Conservation (phyloP, 2,888 invertebrate species). For the Cerceris ruficornis region DNA sequence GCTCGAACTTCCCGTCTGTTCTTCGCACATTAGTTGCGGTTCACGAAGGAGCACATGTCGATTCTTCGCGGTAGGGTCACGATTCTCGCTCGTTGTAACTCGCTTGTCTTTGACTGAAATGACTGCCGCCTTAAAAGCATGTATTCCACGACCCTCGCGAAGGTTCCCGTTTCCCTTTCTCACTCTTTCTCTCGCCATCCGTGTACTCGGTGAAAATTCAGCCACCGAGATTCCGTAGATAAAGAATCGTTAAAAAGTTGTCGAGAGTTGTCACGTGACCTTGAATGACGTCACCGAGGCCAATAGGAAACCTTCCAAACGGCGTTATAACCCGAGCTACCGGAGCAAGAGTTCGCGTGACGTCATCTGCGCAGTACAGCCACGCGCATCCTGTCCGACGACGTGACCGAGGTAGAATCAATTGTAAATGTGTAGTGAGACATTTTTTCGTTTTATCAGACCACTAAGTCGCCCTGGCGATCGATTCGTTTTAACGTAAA, state of each 20-base stretch:
- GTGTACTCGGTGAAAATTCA: not conserved
- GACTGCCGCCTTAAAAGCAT: not conserved
- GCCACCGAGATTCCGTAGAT: constrained; percentile 20
- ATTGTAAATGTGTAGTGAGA: constrained; percentile 42
- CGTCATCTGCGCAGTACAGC: constrained; percentile 62
- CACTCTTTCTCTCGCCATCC: not conserved
- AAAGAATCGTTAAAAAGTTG: constrained; percentile 36
- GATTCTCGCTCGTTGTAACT: constrained; percentile 15
- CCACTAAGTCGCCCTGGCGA: not conserved
- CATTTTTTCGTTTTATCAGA: not conserved
- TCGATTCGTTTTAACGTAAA: not conserved
- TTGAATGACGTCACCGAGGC: constrained; percentile 67
- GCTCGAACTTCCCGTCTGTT: constrained; percentile 55
- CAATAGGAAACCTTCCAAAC: constrained; percentile 65
- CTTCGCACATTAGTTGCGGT: constrained; percentile 36
- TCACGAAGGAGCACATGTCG: constrained; percentile 59
- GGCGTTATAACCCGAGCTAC: constrained; percentile 59
- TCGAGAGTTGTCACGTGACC: constrained; percentile 59
- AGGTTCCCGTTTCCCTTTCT: not conserved
- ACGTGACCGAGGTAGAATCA: constrained; percentile 56
- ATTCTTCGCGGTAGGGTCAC: constrained; percentile 40
- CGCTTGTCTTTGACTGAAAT: not conserved
- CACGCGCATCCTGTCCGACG: constrained; percentile 51
- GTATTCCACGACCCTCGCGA: not conserved
- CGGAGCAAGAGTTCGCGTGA: constrained; percentile 62